Base-by-base conservation (phyloP, 2,113 vertebrate species). In the Noctilio leporinus region DNA sequence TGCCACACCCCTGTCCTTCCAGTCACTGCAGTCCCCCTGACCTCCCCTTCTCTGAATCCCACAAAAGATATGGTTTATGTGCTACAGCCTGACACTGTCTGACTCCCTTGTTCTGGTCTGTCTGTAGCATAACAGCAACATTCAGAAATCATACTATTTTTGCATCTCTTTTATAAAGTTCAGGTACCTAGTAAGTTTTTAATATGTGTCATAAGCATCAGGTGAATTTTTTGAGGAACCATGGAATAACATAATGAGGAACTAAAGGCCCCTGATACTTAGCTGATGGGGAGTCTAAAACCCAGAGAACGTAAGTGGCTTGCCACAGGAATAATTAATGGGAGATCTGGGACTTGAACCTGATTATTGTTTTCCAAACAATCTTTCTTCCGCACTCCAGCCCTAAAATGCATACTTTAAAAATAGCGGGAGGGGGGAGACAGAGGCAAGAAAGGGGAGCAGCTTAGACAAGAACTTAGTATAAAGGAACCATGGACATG, bases 151-250 rank as follows among this genome's bases (percentile, higher is more conserved):
- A 83, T 17, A 70, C 20, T 55, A 19, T 77, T 93, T 93, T 70
- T 75, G n/a, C n/a, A 81, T 51, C 43, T 38, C 22, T 76, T 84
- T 89, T 86, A 55, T 86, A 67, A 94, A 92, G 70, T 49, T 93
- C 72, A 88, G 8, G 8, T 47, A 88, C 53, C 62, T 5, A 70
- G 40, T 20, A 65, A 89, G 19, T 82, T 84, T 93, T 82, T 40
- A 49, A 3, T 28, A 93, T 96, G n/a, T 65, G 87, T 53, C 53
- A 40, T n/a, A 78, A 73, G 73, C 10, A 78, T 69, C 33, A 69
- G 43, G 5, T 62, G 26, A 59, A 89, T 53, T 72, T 89, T 84
- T 53, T 65, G 43, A 93, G 47, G 62, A 75, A 57, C 75, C 57
- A 16, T 14, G 72, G 57, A 86, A 33, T 62, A 85, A 69, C 4